A percentile compares a stretch with the other conserved stretches of the same genome.
These are phyloP conservation scores for Scolopax mira DNA, from an alignment of 2,113 vertebrate genomes.

Conservation along the genomic window DNA sequence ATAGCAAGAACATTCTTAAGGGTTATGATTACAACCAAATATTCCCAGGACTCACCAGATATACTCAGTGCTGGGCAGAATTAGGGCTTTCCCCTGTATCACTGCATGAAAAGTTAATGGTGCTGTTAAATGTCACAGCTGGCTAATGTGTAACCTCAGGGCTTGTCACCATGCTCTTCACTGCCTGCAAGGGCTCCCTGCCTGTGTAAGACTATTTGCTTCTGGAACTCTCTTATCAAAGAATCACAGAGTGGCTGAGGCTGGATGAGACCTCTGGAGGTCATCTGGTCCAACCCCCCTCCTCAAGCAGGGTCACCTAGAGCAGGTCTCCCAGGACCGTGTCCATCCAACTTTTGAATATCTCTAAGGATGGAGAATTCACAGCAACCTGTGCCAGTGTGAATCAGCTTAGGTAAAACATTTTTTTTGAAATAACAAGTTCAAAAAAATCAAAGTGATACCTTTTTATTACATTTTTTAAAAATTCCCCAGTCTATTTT, in stretches of 20 bases:
- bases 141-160: background rate
- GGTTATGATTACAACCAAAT: background rate
- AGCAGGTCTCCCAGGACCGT: background rate
- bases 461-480: background rate
- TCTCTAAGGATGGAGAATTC: background rate
- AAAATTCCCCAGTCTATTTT: background rate
- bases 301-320: background rate
- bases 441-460: background rate
- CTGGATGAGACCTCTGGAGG: background rate
- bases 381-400: background rate
- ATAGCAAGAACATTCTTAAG: background rate
- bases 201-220: background rate
- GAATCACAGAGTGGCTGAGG: background rate
- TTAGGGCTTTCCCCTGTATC: background rate
- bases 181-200: background rate
- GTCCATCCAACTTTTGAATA: background rate
- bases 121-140: background rate
- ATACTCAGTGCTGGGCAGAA: background rate
- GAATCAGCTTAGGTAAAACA: background rate
- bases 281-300: background rate
- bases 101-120: background rate
- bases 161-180: background rate
- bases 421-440: background rate
- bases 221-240: background rate
- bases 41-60: background rate